Evolutionary conservation across 1,140 invertebrate genomes (phyloP).

Genomic region (Schlechtendalia chinensis): DNA sequence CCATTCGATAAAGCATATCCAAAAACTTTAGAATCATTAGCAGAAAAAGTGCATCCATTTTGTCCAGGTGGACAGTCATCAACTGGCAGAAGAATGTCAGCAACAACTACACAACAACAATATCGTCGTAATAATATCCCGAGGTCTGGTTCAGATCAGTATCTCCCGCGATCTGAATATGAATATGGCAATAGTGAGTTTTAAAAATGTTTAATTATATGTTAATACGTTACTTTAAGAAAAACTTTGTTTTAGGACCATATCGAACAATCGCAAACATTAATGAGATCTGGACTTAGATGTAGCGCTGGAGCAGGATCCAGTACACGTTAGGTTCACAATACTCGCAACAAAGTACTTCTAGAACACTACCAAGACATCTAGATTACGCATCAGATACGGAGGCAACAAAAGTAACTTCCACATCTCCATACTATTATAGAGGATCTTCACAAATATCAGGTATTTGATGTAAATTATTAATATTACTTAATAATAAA

Average conservation of each 20-base stretch:
- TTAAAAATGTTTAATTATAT: neutral
- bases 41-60: conserved; percentile 79
- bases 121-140: conserved; percentile 65
- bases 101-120: conserved; percentile 56
- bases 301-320: conserved; percentile 57
- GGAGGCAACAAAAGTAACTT: conserved; percentile 75
- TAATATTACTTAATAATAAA: neutral
- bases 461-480: neutral
- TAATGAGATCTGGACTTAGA: conserved; percentile 73
- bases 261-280: conserved; percentile 69
- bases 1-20: conserved; percentile 77
- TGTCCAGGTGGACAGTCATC: conserved; percentile 63
- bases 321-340: conserved; percentile 45
- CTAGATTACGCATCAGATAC: conserved; percentile 92
- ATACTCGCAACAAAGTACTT: conserved; percentile 40
- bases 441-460: conserved; percentile 57
- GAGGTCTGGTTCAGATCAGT: conserved; percentile 80
- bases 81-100: conserved; percentile 63
- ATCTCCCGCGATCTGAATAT: conserved; percentile 77
- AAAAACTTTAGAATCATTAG: conserved; percentile 85
- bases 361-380: conserved; percentile 60
- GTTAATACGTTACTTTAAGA: neutral
- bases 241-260: conserved; percentile 57
- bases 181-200: conserved; percentile 58
- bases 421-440: conserved; percentile 73